Evolutionary conservation across 2,888 invertebrate species (phyloP), one percentile per base, ranked within the genome.

Genomic region (Drosophila emarginata): DNA sequence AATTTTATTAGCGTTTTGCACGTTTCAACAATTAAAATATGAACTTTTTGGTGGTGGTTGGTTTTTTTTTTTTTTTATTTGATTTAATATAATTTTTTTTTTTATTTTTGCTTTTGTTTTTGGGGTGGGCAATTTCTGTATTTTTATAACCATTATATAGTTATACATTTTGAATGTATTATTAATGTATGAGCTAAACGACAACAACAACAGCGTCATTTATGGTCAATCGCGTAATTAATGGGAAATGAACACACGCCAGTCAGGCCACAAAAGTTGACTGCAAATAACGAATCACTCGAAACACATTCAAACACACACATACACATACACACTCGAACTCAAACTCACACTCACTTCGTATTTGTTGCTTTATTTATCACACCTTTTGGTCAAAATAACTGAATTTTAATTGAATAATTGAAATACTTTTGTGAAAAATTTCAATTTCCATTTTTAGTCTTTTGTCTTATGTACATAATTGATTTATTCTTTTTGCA

Each of bases 321-420:
- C n/a, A n/a, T n/a, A 60, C 21, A 37, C 51, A 54, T n/a, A 59
- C 12, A 45, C 56, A 37, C 53, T 7, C 52, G 9, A 2, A 52
- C n/a, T 28, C n/a, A n/a, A 7, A 57, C 9, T 37, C n/a, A 26
- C 7, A 57, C 15, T 12, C 32, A 37, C 15, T 36, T 26, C 1
- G 9, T 32, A 26, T n/a, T 40, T 56, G 4, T 40, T 67, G 64
- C 51, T 67, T 71, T 70, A 80, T 80, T 77, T 79, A 64, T 77
- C 72, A 88, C 81, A 86, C 87, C 83, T 82, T 69, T 71, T 74
- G 58, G 58, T 15, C 40, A 45, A 9, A 36, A 66, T 64, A 72
- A 72, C 70, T 63, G 62, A 76, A 70, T 70, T 84, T 82, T 80
- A 82, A 82, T 82, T 87, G 87, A 87, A 74, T 80, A 87, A 87